Conservation (phyloP, 2,888 invertebrate genomes). For the Netelia inedita region DNA sequence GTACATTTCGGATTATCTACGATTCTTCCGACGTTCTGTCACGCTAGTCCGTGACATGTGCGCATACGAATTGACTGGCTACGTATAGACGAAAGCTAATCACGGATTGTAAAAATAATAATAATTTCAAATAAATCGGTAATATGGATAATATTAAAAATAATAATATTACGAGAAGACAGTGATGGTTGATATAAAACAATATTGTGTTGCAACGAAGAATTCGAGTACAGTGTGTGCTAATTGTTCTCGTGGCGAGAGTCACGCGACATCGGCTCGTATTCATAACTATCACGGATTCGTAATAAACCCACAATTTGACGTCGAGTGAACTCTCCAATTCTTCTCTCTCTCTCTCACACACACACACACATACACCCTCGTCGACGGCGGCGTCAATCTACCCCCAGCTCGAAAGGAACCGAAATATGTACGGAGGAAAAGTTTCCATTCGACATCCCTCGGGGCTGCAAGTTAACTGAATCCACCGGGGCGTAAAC, state of each 20-base stretch:
- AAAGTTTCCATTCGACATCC: conserved; percentile 1
- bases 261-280: conserved; percentile 22
- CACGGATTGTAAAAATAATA: background rate
- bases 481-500: conserved; percentile 3
- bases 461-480: background rate
- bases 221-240: conserved; percentile 5
- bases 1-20: background rate
- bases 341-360: background rate
- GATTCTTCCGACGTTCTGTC: background rate
- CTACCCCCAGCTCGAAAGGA: background rate
- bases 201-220: background rate
- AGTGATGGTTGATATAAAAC: background rate
- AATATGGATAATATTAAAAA: background rate
- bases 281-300: background rate
- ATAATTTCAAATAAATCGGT: background rate
- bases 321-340: background rate
- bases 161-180: background rate
- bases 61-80: background rate
- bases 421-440: conserved; percentile 13
- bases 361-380: background rate
- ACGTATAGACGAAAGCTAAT: background rate
- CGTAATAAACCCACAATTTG: background rate
- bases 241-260: background rate
- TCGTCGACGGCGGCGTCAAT: background rate
- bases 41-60: background rate